phyloP scores from a whole-genome alignment of 1,140 invertebrate species.

The Andricus grossulariae region DNA sequence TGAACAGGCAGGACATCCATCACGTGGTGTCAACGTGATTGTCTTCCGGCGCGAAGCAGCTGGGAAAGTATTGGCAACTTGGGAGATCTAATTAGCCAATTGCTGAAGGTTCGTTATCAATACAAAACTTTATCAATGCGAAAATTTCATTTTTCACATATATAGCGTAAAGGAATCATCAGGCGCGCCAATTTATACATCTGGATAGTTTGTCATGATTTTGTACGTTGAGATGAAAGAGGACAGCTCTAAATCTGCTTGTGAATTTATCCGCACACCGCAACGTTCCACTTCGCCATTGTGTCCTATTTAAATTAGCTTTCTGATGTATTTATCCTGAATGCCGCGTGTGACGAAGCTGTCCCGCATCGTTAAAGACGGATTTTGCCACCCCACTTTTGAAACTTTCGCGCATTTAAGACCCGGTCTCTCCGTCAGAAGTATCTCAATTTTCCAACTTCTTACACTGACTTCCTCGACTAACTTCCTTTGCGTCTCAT shows the following conservation, averaged over 20 bases:
- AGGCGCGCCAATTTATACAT: neutral
- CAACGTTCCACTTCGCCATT: constrained; percentile 52
- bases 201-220: neutral
- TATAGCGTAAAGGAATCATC: neutral
- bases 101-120: neutral
- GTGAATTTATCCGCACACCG: constrained; percentile 55
- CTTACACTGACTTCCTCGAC: constrained; percentile 12
- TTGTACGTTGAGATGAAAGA: neutral
- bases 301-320: constrained; percentile 71
- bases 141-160: neutral
- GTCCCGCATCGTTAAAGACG: constrained; percentile 62
- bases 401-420: constrained; percentile 34
- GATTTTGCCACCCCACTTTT: constrained; percentile 59
- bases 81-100: constrained; percentile 20
- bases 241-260: constrained; percentile 56
- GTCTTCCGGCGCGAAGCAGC: constrained; percentile 67
- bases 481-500: neutral
- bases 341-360: constrained; percentile 52
- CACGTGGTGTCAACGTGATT: constrained; percentile 76
- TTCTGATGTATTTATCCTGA: constrained; percentile 67
- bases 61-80: constrained; percentile 70
- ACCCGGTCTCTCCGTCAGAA: neutral
- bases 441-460: constrained; percentile 26
- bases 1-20: constrained; percentile 71
- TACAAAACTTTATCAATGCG: neutral